Evolutionary conservation across 2,113 vertebrate genomes (phyloP), one percentile per base, ranked within the genome.

Genomic region (Butorides virescens): DNA sequence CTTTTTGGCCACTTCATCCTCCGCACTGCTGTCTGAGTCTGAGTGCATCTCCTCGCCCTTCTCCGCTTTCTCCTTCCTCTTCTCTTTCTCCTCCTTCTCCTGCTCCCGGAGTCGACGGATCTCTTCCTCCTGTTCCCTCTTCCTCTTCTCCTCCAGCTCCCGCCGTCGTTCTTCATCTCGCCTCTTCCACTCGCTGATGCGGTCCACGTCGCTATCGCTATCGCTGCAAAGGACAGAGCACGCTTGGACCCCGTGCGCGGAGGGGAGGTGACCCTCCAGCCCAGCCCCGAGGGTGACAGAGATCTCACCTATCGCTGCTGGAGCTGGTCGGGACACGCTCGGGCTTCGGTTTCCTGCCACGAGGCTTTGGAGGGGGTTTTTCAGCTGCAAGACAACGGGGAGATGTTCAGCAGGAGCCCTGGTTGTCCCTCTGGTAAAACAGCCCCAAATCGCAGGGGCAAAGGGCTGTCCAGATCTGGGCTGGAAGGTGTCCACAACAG

Each of bases 131-230:
- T 99, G 99, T 88, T 99, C 99, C 25, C 98, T 98, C 97, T 98
- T 99, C 97, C 99, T 97, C 27, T 99, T 98, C 73, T 99, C 99
- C 95, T 99, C 99, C 86, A 99, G 98, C 96, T 99, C 99, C 7
- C 98, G 97, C 25, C 98, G 96, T 8, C 99, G 98, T 70, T 99
- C 99, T 88, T 99, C 99, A 3, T 99, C 99, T 9, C 99, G 92
- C 76, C 99, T 98, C 96, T 99, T 99, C 99, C 99, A 99, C 77
- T 99, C 99, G 1, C 99, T 99, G 98, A 99, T 99, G 72, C 98
- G 98, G 96, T 99, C 99, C 15, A 98, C 98, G 12, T 98, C 99
- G 10, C 99, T 99, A 12, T 99, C 99, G 2, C 99, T 99, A 83
- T 95, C 94, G 1, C 97, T 98, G 95, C 1, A 2, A 8, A 8